phyloP scores from a whole-genome alignment of 2,797 vertebrate species.

The Argya squamiceps region DNA sequence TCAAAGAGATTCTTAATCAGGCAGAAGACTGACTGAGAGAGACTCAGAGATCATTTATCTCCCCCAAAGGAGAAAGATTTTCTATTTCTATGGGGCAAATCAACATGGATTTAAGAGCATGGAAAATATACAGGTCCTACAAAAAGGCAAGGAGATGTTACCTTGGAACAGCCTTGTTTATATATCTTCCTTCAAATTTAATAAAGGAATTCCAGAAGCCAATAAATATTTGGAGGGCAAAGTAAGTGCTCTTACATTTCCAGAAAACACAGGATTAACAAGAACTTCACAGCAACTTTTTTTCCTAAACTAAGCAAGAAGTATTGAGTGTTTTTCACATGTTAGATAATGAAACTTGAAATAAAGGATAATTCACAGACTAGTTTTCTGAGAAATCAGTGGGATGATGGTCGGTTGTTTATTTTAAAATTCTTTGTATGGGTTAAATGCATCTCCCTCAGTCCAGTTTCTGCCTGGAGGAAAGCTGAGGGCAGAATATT shows the following conservation, averaged over 20 bases:
- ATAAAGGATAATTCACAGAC: background rate
- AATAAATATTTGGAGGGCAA: background rate
- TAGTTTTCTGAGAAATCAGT: slow-evolving; percentile 2
- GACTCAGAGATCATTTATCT: background rate
- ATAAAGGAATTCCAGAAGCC: background rate
- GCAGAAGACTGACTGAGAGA: background rate
- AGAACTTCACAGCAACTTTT: background rate
- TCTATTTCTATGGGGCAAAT: background rate
- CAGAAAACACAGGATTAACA: background rate
- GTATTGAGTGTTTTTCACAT: background rate
- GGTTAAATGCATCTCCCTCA: background rate
- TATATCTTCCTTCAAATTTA: background rate
- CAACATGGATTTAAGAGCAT: background rate
- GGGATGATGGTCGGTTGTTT: background rate
- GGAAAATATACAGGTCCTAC: background rate
- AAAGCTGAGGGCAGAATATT: background rate
- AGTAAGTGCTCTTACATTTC: background rate
- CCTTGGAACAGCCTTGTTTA: background rate
- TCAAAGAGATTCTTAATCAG: background rate
- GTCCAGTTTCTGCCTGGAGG: background rate
- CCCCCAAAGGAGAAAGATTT: background rate
- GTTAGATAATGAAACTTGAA: background rate
- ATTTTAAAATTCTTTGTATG: slow-evolving; percentile 17
- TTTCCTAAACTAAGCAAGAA: background rate
- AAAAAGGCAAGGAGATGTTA: background rate